These are phyloP conservation scores for Bugulina stolonifera DNA, from an alignment of 2,888 invertebrate genomes.

Conservation along the genomic window DNA sequence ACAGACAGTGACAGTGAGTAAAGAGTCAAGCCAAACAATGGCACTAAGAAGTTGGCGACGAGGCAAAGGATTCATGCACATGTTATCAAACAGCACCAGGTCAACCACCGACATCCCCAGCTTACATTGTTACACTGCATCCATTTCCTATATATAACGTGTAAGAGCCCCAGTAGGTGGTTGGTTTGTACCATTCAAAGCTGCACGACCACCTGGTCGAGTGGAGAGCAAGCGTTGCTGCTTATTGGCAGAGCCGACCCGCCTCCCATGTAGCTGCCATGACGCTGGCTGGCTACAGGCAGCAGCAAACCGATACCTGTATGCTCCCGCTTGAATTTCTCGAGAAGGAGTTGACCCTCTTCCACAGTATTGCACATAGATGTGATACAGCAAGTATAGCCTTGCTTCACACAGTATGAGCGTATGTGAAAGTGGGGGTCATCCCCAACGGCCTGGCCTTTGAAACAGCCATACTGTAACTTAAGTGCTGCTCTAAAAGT, in stretches of 20 bases:
- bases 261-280: slow-evolving; percentile 2
- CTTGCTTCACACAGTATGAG: background rate
- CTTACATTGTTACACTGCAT: background rate
- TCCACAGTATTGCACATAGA: background rate
- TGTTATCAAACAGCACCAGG: background rate
- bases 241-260: background rate
- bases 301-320: slow-evolving; percentile 20
- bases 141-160: background rate
- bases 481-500: background rate
- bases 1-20: too few relatives aligned
- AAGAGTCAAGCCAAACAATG: background rate
- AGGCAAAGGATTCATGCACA: background rate
- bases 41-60: background rate
- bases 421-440: background rate
- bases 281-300: background rate
- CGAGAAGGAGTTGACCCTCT: too few relatives aligned
- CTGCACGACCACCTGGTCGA: background rate
- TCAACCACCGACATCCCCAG: background rate
- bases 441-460: background rate
- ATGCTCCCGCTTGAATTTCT: too few relatives aligned
- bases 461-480: background rate
- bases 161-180: background rate
- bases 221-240: background rate
- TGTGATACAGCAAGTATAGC: slow-evolving; percentile 4
- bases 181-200: background rate